These are phyloP conservation scores for Selene dorsalis DNA, from an alignment of 2,797 vertebrate genomes.

Conservation along the genomic window DNA sequence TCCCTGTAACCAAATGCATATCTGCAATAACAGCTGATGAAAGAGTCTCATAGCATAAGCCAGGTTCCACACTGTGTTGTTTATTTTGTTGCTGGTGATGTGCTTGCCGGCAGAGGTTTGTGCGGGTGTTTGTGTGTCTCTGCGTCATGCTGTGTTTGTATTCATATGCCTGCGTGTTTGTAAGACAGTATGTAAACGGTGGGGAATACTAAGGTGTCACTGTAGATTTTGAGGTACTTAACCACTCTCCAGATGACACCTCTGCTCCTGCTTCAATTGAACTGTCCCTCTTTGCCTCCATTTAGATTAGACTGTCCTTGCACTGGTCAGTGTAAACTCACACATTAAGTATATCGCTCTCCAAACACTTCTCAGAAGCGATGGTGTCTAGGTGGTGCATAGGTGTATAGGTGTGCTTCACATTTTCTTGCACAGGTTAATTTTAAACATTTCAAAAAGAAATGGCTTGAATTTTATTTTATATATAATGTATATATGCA, in stretches of 20 bases:
- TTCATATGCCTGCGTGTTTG: constrained; percentile 9
- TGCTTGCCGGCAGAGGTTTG: constrained; percentile 38
- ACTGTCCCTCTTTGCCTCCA: background rate
- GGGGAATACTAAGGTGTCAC: constrained; percentile 19
- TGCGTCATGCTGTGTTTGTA: constrained; percentile 16
- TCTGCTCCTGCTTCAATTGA: background rate
- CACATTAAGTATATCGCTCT: background rate
- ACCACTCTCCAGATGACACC: background rate
- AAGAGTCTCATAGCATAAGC: constrained; percentile 66
- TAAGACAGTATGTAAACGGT: background rate
- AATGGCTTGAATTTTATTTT: too few relatives aligned
- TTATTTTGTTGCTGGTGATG: constrained; percentile 61
- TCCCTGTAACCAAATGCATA: constrained; percentile 69
- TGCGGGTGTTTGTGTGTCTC: background rate
- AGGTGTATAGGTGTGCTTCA: background rate
- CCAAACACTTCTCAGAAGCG: too few relatives aligned
- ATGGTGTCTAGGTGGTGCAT: too few relatives aligned
- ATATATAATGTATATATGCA: too few relatives aligned
- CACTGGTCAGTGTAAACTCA: background rate
- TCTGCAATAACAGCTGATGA: constrained; percentile 71
- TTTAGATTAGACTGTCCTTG: background rate
- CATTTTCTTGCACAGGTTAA: too few relatives aligned
- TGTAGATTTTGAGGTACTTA: constrained; percentile 6
- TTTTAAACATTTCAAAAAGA: too few relatives aligned
- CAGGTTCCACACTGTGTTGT: constrained; percentile 53